phyloP scores from a whole-genome alignment of 2,113 vertebrate genomes.

The Vireo altiloquus region DNA sequence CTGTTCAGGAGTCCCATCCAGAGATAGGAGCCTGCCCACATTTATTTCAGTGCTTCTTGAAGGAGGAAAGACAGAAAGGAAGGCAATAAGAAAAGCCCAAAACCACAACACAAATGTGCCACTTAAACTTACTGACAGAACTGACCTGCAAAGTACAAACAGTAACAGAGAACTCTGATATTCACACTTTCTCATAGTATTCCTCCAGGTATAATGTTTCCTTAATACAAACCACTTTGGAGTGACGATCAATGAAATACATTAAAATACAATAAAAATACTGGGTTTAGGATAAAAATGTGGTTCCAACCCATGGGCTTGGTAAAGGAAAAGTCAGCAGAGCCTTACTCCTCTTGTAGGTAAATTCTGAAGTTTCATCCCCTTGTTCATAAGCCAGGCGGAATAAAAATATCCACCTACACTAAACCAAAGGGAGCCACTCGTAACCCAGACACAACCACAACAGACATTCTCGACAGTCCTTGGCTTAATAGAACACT shows the following conservation, averaged over 20 bases:
- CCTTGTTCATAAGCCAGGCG: slow-evolving; percentile 40
- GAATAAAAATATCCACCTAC: slow-evolving; percentile 64
- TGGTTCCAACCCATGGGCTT: not conserved
- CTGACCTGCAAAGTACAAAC: not conserved
- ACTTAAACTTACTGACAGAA: not conserved
- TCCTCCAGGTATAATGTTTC: not conserved
- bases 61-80: not conserved
- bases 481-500: slow-evolving; percentile 57
- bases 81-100: not conserved
- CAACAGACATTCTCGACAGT: slow-evolving; percentile 57
- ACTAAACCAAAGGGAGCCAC: slow-evolving; percentile 59
- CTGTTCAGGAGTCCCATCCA: not conserved
- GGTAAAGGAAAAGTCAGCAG: slow-evolving; percentile 5
- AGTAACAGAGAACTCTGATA: not conserved
- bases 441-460: slow-evolving; percentile 58
- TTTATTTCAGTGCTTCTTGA: not conserved
- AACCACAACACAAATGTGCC: slow-evolving; percentile 1
- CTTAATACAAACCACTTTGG: not conserved
- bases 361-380: slow-evolving; percentile 55
- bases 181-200: not conserved
- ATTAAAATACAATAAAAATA: slow-evolving; percentile 26
- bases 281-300: not conserved
- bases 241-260: not conserved
- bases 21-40: not conserved
- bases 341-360: slow-evolving; percentile 7